Conservation (phyloP, 2,113 vertebrate genomes). For the Brachyhypopomus occidentalis region DNA sequence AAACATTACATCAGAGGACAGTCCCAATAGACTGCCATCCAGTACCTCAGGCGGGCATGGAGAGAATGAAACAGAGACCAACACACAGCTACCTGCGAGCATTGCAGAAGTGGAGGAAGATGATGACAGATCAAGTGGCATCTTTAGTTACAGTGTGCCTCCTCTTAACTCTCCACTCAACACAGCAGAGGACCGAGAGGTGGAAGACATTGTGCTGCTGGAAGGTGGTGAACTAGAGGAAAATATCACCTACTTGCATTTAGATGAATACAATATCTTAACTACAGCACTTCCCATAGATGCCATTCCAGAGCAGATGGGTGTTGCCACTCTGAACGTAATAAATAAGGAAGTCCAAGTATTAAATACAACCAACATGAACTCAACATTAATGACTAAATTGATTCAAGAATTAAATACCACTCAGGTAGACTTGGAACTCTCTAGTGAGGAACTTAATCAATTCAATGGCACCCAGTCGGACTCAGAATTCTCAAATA, state of each 20-base stretch:
- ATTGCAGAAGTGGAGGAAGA: conserved; percentile 10
- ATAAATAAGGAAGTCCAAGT: background rate
- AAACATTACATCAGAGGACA: background rate
- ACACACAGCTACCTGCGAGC: background rate
- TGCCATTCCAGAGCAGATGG: background rate
- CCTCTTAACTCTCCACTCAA: background rate
- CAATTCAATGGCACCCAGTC: conserved; percentile 5
- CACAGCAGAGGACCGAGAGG: conserved; percentile 5
- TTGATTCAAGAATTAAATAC: background rate
- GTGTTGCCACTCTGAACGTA: background rate
- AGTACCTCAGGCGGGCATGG: conserved; percentile 1
- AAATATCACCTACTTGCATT: background rate
- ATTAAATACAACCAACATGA: background rate
- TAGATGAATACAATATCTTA: conserved; percentile 23
- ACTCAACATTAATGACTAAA: background rate
- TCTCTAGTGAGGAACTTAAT: background rate
- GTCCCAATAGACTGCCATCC: background rate
- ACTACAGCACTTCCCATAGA: background rate
- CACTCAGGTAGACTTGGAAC: background rate
- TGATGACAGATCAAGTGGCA: conserved; percentile 42
- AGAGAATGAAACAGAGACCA: conserved; percentile 19
- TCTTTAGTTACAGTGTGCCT: conserved; percentile 54
- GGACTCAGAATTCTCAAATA: background rate
- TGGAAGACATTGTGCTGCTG: conserved; percentile 50
- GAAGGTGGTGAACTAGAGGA: background rate